These are phyloP conservation scores for Lithobates pipiens DNA, from an alignment of 2,797 vertebrate species.

Conservation along the genomic window DNA sequence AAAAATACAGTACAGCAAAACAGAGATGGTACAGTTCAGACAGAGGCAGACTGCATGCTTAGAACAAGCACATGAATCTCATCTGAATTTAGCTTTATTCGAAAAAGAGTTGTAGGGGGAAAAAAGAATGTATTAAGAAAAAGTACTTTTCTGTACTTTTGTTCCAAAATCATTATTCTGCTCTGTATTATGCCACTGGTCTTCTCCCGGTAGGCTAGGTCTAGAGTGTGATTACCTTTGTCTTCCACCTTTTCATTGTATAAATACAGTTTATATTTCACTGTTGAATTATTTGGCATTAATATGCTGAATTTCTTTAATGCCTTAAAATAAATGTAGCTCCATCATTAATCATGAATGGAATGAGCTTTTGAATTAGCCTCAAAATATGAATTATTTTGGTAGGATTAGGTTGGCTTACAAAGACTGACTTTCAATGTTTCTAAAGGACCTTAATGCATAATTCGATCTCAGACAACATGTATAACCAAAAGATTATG, in stretches of 20 bases:
- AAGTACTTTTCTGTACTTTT: neutral
- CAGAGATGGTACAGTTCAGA: neutral
- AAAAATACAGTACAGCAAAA: conserved; percentile 34
- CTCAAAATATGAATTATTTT: neutral
- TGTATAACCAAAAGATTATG: too few relatives aligned
- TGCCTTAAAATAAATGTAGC: neutral
- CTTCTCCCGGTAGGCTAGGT: neutral
- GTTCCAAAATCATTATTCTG: neutral
- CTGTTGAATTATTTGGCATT: neutral
- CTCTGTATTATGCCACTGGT: neutral
- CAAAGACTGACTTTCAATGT: too few relatives aligned
- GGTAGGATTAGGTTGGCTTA: too few relatives aligned
- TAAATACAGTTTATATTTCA: conserved; percentile 9
- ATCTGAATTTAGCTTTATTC: conserved; percentile 7
- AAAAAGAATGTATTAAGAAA: conserved; percentile 25
- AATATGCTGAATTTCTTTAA: neutral
- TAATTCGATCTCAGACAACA: too few relatives aligned
- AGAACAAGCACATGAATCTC: neutral
- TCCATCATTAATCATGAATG: neutral
- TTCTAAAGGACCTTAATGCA: too few relatives aligned
- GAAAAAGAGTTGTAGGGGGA: neutral
- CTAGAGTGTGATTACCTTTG: neutral
- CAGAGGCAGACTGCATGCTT: neutral
- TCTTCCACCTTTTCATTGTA: neutral
- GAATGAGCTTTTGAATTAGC: neutral